phyloP scores from a whole-genome alignment of 2,113 vertebrate genomes.

The Rissa tridactyla region DNA sequence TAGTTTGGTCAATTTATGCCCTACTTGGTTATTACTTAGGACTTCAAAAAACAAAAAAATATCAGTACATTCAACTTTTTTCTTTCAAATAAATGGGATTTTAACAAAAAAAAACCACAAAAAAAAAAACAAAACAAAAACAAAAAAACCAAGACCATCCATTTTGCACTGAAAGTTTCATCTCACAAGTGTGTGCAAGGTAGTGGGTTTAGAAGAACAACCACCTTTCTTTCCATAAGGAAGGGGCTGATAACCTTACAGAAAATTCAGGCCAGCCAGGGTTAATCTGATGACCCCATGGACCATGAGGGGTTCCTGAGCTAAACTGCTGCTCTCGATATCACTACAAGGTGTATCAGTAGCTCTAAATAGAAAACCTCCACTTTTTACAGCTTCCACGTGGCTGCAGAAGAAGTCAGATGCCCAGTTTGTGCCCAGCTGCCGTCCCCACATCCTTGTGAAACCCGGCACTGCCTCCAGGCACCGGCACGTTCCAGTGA shows the following conservation, averaged over 20 bases:
- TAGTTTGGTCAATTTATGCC: neutral
- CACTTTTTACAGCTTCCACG: neutral
- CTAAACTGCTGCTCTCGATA: neutral
- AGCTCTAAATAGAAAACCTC: neutral
- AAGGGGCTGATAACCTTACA: rapidly evolving
- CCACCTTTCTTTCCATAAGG: neutral
- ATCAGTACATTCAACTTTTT: neutral
- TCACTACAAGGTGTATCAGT: neutral
- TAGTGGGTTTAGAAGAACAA: neutral
- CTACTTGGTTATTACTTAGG: neutral
- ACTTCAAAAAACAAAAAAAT: neutral
- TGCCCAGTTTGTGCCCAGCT: neutral
- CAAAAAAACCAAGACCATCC: rapidly evolving
- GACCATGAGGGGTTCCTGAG: neutral
- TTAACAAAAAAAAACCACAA: neutral
- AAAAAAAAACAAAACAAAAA: no score
- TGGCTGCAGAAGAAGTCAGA: neutral
- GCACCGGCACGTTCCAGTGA: neutral
- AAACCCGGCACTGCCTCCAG: neutral
- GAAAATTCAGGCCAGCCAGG: neutral
- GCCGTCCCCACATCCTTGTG: neutral
- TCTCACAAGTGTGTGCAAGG: neutral
- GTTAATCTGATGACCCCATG: neutral
- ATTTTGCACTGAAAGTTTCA: neutral
- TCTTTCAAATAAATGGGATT: neutral